These are phyloP conservation scores for Hippoglossus stenolepis DNA, from an alignment of 2,113 vertebrate species.

Conservation along the genomic window DNA sequence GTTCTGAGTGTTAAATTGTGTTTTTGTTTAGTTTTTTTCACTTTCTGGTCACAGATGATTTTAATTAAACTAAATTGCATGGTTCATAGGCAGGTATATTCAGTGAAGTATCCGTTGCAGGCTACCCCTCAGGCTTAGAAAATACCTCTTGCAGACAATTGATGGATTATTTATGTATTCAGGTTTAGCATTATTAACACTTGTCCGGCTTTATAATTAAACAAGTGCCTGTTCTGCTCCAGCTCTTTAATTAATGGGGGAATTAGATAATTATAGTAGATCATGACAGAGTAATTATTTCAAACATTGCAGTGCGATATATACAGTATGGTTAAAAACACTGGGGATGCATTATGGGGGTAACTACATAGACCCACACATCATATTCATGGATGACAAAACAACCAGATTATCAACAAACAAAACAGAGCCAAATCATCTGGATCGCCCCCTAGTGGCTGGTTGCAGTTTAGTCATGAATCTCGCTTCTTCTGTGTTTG, in stretches of 20 bases:
- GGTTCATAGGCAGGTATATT: background rate
- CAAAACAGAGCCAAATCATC: background rate
- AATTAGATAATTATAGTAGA: background rate
- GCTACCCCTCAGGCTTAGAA: constrained; percentile 4
- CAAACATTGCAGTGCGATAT: background rate
- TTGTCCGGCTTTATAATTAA: background rate
- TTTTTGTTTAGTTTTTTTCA: background rate
- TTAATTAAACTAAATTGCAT: constrained; percentile 4
- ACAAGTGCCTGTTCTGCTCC: background rate
- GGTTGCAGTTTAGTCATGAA: no score
- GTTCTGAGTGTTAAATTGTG: background rate
- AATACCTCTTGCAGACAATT: background rate
- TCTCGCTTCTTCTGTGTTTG: no score
- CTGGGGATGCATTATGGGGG: no score
- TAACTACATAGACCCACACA: background rate
- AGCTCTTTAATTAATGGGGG: background rate
- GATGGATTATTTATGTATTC: constrained; percentile 6
- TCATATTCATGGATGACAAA: background rate
- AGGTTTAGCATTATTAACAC: background rate
- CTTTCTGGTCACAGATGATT: background rate
- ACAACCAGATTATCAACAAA: background rate
- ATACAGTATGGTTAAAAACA: background rate
- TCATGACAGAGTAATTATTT: background rate
- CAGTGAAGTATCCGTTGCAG: background rate
- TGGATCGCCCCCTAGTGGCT: no score